phyloP scores from a whole-genome alignment of 2,888 invertebrate species.

The Apoda limacodes region DNA sequence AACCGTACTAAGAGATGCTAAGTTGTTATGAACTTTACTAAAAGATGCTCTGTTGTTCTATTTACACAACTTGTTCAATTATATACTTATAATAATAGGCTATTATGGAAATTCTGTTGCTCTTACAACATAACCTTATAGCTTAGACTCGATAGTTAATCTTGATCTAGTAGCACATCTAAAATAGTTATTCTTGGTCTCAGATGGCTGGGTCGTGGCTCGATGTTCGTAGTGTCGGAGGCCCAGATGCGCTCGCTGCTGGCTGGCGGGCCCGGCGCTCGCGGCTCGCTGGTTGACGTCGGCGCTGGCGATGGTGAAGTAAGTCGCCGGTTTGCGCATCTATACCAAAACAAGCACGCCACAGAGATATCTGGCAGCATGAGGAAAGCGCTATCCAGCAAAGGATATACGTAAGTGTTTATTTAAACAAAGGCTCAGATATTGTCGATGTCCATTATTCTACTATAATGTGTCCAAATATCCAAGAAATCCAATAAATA shows the following conservation, averaged over 20 bases:
- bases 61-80: too few relatives aligned
- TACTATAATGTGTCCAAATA: too few relatives aligned
- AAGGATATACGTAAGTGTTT: constrained; percentile 85
- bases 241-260: constrained; percentile 80
- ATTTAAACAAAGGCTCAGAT: too few relatives aligned
- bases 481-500: too few relatives aligned
- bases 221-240: constrained; percentile 95
- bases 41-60: too few relatives aligned
- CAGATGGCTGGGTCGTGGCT: constrained; percentile 89
- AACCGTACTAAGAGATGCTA: too few relatives aligned
- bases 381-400: constrained; percentile 81
- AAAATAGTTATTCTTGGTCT: constrained; percentile 7
- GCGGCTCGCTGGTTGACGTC: constrained; percentile 78
- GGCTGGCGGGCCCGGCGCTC: constrained; percentile 25
- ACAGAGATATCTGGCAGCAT: constrained; percentile 94
- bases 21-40: too few relatives aligned
- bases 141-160: constrained; percentile 1
- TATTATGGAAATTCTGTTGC: too few relatives aligned
- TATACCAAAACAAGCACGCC: constrained; percentile 81
- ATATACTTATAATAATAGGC: too few relatives aligned
- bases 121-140: too few relatives aligned
- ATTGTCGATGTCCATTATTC: too few relatives aligned
- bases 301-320: constrained; percentile 98
- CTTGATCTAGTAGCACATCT: constrained; percentile 1
- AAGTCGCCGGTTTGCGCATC: constrained; percentile 80